Evolutionary conservation across 2,797 vertebrate genomes (phyloP), one percentile per base, ranked within the genome.

Genomic region (Kryptolebias ocellatus): DNA sequence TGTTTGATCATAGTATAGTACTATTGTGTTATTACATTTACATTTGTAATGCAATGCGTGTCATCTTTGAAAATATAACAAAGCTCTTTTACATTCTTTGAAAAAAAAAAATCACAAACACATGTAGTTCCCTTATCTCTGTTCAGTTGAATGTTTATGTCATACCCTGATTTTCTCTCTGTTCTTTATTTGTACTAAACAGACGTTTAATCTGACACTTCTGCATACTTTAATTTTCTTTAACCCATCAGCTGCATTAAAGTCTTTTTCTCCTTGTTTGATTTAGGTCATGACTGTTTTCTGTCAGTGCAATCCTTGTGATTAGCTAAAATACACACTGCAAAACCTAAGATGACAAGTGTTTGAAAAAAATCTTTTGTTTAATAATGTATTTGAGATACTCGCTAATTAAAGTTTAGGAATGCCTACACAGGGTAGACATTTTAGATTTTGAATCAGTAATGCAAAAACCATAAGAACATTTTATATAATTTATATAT

Each of bases 61-160:
- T 3, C 1, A 9, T 10, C 0, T 18, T 17, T 39, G n/a, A 42
- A 56, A 28, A 47, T 5, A 34, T 54, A 49, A 63, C 16, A 44
- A 70, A 44, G 45, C 16, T 18, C 17, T 39, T n/a, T 0, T 4
- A 20, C n/a, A 59, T 58, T 49, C 18, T 58, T 63, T 51, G 31
- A 53, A 4, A 54, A 54, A 6, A 53, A 11, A 53, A 18, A 67
- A 64, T 52, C 9, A 44, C 12, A 61, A 3, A 53, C 12, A 59
- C 18, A 24, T 64, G 61, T 53, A 51, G 27, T 56, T 71, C 55
- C 24, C 7, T 70, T 45, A 37, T 45, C 64, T 54, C 49, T 53
- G 53, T 63, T 45, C 42, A 53, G 60, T 74, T 60, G 39, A 53
- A 60, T 70, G 54, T 50, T 78, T 70, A 24, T 24, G 67, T 64